These are phyloP conservation scores for Sardinella longiceps DNA, from an alignment of 2,797 vertebrate genomes.

Conservation along the genomic window DNA sequence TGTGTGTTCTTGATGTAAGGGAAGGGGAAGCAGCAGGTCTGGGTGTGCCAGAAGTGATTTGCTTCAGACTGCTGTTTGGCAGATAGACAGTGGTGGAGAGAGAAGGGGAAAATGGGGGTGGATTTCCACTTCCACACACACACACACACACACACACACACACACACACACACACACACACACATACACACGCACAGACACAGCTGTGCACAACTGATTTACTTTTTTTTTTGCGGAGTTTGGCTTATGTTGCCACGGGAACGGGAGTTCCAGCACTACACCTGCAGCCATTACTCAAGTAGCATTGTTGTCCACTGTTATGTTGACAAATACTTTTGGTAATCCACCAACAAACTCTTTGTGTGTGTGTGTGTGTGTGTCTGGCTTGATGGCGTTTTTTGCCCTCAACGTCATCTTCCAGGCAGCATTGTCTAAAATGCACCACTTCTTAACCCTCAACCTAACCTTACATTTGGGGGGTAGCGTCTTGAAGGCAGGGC, in stretches of 20 bases:
- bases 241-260: no score
- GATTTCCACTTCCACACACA: not conserved
- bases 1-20: not conserved
- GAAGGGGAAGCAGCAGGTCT: not conserved
- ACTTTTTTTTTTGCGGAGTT: no score
- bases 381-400: no score
- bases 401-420: no score
- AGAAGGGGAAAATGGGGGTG: not conserved
- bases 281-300: no score
- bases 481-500: no score
- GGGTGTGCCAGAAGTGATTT: not conserved
- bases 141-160: not conserved
- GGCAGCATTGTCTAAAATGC: no score
- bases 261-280: no score
- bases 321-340: no score
- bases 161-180: not conserved
- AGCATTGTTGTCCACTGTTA: no score
- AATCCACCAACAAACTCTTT: not conserved
- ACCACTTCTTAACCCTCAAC: no score
- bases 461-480: no score
- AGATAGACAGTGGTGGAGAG: not conserved
- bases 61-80: not conserved
- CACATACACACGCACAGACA: not conserved
- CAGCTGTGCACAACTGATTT: not conserved
- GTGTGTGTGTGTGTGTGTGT: conserved; percentile 21